Evolutionary conservation across 1,140 invertebrate genomes (phyloP).

Genomic region (Himalopsyche phryganea): DNA sequence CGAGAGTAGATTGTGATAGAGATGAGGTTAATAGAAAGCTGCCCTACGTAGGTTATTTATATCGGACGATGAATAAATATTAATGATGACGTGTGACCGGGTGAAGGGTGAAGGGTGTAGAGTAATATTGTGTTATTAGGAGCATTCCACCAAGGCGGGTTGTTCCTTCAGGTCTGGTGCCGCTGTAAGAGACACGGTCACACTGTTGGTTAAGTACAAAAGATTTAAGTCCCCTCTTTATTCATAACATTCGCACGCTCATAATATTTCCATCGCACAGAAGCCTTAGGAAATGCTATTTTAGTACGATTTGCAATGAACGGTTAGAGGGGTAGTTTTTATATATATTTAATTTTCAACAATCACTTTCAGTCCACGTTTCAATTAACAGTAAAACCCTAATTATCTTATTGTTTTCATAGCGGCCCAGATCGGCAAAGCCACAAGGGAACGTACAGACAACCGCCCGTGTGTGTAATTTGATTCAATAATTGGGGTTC

Average conservation of each 20-base stretch:
- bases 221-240: conserved; percentile 21
- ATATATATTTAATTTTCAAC: conserved; percentile 15
- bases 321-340: conserved; percentile 24
- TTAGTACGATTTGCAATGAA: conserved; percentile 22
- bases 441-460: too few species aligned
- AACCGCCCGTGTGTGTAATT: too few species aligned
- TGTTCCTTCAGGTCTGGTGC: conserved; percentile 45
- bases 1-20: background rate
- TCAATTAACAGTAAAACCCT: too few species aligned
- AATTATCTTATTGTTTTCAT: too few species aligned
- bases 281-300: conserved; percentile 29
- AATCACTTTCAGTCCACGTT: background rate
- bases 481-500: too few species aligned
- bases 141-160: conserved; percentile 53
- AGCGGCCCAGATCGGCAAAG: too few species aligned
- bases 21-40: background rate
- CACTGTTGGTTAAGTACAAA: conserved; percentile 43
- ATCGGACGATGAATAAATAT: too few species aligned
- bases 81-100: background rate
- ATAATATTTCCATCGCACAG: conserved; percentile 27
- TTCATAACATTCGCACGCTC: conserved; percentile 11
- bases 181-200: conserved; percentile 55
- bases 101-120: background rate
- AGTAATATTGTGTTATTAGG: conserved; percentile 41
- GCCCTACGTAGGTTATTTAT: conserved; percentile 1